A percentile compares a stretch with the other conserved stretches of the same genome.
phyloP scores from a whole-genome alignment of 2,113 vertebrate species.

The Microtus montanus region DNA sequence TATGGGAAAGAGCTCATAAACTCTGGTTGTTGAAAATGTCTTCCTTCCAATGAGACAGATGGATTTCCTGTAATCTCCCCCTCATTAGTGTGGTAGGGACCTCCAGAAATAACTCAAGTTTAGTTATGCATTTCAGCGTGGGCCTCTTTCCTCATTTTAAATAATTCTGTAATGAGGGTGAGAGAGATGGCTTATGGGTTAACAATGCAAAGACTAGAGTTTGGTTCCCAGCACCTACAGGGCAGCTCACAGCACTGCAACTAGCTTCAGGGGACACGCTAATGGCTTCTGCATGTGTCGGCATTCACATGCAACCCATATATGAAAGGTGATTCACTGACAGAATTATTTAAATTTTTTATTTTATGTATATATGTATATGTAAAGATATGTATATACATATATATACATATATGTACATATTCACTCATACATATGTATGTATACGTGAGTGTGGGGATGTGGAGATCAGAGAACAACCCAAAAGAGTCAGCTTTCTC shows the following conservation, averaged over 20 bases:
- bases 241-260: neutral
- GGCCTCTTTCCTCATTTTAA: conserved; percentile 14
- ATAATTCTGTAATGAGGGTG: neutral
- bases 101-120: conserved; percentile 16
- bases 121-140: neutral
- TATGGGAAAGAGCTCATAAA: neutral
- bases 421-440: too few species aligned
- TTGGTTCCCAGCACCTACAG: neutral
- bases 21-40: conserved; percentile 39
- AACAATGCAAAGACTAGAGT: neutral
- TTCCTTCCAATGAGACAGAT: conserved; percentile 43
- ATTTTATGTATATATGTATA: too few species aligned
- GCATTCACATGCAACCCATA: neutral
- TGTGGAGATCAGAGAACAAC: neutral
- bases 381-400: too few species aligned
- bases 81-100: neutral
- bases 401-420: too few species aligned
- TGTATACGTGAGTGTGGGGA: too few species aligned
- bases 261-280: neutral
- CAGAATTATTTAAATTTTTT: too few species aligned
- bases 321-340: too few species aligned
- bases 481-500: neutral
- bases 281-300: neutral
- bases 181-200: neutral
- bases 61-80: neutral